A percentile compares a stretch with the other conserved stretches of the same genome.
Evolutionary conservation across 2,797 vertebrate species (phyloP).

Genomic region (Coccyzus lansbergi): DNA sequence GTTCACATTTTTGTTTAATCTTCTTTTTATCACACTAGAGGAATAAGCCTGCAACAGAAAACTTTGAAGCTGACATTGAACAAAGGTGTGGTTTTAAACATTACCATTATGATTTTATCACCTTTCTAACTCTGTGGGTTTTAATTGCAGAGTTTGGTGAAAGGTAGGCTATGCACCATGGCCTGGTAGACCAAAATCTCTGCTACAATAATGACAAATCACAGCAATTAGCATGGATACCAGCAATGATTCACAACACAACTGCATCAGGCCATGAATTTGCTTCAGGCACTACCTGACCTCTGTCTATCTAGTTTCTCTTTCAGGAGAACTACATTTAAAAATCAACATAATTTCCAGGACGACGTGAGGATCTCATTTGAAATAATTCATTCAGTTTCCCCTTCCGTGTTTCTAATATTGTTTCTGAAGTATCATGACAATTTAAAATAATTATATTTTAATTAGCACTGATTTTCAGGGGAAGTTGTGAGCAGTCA

Average conservation of each 20-base stretch:
- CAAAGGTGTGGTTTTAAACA: neutral
- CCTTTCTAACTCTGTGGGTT: neutral
- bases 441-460: slow-evolving; percentile 51
- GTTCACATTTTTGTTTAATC: rapidly evolving
- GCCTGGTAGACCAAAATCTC: neutral
- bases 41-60: neutral
- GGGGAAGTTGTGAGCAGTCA: slow-evolving; percentile 27
- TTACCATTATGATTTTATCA: rapidly evolving
- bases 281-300: neutral
- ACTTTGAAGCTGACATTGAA: rapidly evolving
- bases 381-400: neutral
- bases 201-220: neutral
- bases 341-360: neutral
- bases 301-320: neutral
- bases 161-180: neutral
- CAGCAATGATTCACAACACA: rapidly evolving
- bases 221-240: neutral
- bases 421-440: slow-evolving; percentile 1
- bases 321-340: neutral
- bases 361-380: neutral
- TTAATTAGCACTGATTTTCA: slow-evolving; percentile 52
- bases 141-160: neutral
- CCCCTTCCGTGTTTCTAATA: slow-evolving; percentile 57
- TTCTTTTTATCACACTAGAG: neutral
- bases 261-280: neutral